Evolutionary conservation across 2,113 vertebrate genomes (phyloP), one percentile per base, ranked within the genome.

Genomic region (Bagarius yarrelli): DNA sequence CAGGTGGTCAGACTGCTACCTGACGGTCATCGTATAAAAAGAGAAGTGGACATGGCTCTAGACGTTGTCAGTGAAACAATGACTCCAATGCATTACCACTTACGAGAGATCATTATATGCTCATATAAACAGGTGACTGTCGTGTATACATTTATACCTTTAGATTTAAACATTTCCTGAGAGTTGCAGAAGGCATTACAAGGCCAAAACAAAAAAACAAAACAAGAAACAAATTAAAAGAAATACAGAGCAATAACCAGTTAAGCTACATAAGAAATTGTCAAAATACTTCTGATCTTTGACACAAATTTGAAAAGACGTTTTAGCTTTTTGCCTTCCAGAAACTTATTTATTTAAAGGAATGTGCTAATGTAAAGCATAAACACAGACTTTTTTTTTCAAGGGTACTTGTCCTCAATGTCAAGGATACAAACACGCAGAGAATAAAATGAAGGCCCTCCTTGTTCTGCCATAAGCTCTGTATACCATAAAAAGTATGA

Each of bases 71-170:
- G 95, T 0, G 95, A 96, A 90, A 96, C 95, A 57, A 96, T 96
- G 95, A 96, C 95, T 0, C 95, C 95, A 6, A 95, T 96, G 95
- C 95, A 96, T 85, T 95, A 95, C 81, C 95, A 96, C 84, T 92
- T 96, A 21, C 85, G 95, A 66, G 95, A 96, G 19, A 94, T 95
- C 84, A 95, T 96, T 82, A 95, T 96, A 82, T 94, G 92, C 73
- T 93, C 95, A 83, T 95, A 90, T 86, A 93, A 95, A 70, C 94
- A 96, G 95, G 95, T 95, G 84, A 91, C 34, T 59, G 47, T 27
- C 34, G 30, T 79, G 23, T n/a, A 53, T 79, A 5, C 21, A 21
- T 5, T 67, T 59, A 9, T 13, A 36, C 4, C 8, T 19, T 71
- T 16, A 12, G 9, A 25, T 71, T 25, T 30, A 44, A 71, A 52